These are phyloP conservation scores for Aphelinus certus DNA, from an alignment of 1,140 invertebrate genomes.

Conservation along the genomic window DNA sequence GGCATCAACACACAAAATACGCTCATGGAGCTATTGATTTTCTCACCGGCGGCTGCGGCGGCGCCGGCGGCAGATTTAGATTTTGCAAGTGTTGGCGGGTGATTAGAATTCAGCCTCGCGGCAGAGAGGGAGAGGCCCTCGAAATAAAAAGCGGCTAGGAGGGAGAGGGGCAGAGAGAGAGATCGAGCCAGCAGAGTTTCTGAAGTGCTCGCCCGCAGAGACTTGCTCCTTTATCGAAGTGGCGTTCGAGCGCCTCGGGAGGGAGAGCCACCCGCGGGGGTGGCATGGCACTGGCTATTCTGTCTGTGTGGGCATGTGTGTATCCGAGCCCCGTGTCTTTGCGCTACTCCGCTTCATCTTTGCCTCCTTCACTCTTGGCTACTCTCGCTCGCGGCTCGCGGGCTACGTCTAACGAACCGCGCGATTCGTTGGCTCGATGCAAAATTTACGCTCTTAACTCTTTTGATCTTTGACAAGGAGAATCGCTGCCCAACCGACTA, in stretches of 20 bases:
- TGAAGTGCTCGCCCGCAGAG: constrained; percentile 6
- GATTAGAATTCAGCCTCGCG: constrained; percentile 13
- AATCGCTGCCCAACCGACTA: no score
- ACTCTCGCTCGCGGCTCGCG: no score
- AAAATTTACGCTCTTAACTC: no score
- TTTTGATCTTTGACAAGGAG: no score
- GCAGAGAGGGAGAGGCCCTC: constrained; percentile 11
- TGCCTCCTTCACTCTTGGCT: no score
- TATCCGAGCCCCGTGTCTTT: no score
- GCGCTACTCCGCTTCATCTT: no score
- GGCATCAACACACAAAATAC: neutral
- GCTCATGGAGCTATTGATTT: constrained; percentile 23
- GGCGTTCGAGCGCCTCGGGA: constrained; percentile 20
- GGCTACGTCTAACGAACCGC: no score
- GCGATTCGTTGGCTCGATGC: no score
- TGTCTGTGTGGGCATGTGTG: no score
- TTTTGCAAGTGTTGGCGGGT: constrained; percentile 8
- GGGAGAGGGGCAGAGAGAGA: constrained; percentile 3
- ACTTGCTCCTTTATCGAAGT: constrained; percentile 40
- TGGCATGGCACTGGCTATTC: no score
- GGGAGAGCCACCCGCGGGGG: no score
- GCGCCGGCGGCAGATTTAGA: neutral
- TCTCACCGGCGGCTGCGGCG: neutral
- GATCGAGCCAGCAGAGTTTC: neutral
- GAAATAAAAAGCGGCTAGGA: constrained; percentile 18